A percentile compares a stretch with the other conserved stretches of the same genome.
Evolutionary conservation across 30 jellyfish, hydroid and myxozoan species (phyloP).

Genomic region (Turritopsis dohrnii): DNA sequence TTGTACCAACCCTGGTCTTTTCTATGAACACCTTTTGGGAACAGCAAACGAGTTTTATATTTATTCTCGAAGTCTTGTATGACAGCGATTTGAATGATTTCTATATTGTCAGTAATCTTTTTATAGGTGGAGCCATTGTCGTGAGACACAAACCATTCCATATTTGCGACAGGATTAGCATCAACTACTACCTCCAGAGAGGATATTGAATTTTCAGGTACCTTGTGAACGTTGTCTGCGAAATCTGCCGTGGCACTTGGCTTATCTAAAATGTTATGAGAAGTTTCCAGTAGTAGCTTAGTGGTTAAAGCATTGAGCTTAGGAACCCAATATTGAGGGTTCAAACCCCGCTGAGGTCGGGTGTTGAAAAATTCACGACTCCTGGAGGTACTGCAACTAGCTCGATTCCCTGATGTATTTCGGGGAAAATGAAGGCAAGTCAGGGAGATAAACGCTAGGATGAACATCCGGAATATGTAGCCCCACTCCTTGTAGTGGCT

Average conservation of each 20-base stretch:
- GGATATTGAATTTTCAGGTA: not conserved
- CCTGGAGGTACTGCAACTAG: too few relatives aligned
- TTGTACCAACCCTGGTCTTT: constrained; percentile 22
- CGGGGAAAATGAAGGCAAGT: too few relatives aligned
- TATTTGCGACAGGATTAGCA: constrained; percentile 16
- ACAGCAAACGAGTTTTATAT: constrained; percentile 7
- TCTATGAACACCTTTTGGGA: constrained; percentile 15
- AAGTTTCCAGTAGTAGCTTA: too few relatives aligned
- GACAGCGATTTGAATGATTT: not conserved
- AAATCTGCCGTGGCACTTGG: constrained; percentile 18
- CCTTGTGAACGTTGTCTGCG: not conserved
- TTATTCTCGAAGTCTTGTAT: constrained; percentile 13
- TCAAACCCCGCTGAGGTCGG: too few relatives aligned
- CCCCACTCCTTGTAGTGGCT: too few relatives aligned
- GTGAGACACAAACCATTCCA: constrained; percentile 25
- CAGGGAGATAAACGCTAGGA: too few relatives aligned
- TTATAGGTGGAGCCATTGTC: constrained; percentile 15
- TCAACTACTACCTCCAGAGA: constrained; percentile 9
- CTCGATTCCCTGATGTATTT: too few relatives aligned
- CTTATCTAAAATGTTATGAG: constrained; percentile 21
- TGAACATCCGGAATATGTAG: too few relatives aligned
- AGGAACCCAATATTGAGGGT: too few relatives aligned
- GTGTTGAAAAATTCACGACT: too few relatives aligned
- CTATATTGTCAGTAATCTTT: constrained; percentile 5
- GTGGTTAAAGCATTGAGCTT: too few relatives aligned